Base-by-base conservation (phyloP, 2,797 vertebrate species). In the Brachyalestes nurse region DNA sequence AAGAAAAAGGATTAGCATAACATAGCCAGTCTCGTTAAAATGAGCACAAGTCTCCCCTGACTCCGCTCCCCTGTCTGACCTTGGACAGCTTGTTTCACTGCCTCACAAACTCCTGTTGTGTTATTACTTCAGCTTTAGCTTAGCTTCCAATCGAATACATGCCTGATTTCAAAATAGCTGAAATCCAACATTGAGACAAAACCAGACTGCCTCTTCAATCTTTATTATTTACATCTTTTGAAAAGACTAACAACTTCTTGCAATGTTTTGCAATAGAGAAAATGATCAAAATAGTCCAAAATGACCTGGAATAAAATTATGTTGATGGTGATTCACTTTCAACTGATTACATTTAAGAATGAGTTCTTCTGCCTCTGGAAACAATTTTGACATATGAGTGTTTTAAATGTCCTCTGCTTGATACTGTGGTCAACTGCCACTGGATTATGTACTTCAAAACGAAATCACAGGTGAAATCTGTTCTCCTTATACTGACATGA, bases 21-120 rank as follows among this genome's bases (percentile, higher is more conserved):
- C 86, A 85, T 78, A 85, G 81, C 55, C 85, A 79, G 86, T 79
- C 81, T 87, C 57, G 83, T 87, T 87, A 85, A 88, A 87, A 77
- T 79, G 78, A 84, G 86, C 83, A 82, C 77, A 83, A 80, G 76
- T 82, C 83, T 75, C 83, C 57, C 70, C 67, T 80, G 78, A 81
- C 81, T 75, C 49, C 5, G 45, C 76, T 82, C 78, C 82, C 79
- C 77, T 83, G 80, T 72, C 61, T 75, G 84, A 85, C 79, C 83
- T 85, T 82, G 83, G 65, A 75, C 60, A 61, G 65, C 69, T 85
- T 81, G 79, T 77, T 80, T 73, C 55, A 9, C 69, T 71, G 57
- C 67, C 70, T 83, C 67, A 64, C 53, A 75, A 75, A 84, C 65
- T 81, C 77, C 60, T 45, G 42, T 49, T 58, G 77, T 72, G 66